A percentile compares a stretch with the other conserved stretches of the same genome.
phyloP scores from a whole-genome alignment of 2,113 vertebrate species.

The Chaetorhynchus papuensis region DNA sequence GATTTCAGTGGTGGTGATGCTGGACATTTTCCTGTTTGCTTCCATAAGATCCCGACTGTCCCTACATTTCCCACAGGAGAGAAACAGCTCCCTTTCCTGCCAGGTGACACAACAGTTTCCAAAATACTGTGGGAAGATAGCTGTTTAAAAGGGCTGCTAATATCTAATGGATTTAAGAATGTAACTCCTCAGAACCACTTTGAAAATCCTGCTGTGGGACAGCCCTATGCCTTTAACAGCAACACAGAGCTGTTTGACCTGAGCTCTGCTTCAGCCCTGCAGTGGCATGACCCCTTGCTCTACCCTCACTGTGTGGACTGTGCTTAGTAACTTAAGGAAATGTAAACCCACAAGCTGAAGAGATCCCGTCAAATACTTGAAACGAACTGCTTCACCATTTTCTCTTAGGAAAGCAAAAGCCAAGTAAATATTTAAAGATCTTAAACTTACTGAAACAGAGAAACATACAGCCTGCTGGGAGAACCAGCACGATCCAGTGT shows the following conservation, averaged over 20 bases:
- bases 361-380: neutral
- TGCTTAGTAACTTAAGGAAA: neutral
- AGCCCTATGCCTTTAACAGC: neutral
- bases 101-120: neutral
- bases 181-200: neutral
- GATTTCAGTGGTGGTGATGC: neutral
- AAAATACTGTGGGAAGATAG: neutral
- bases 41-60: fast-evolving
- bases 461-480: neutral
- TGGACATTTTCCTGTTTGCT: neutral
- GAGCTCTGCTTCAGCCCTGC: neutral
- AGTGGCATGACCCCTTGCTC: fast-evolving
- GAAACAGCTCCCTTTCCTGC: neutral
- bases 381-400: neutral
- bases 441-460: neutral
- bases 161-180: neutral
- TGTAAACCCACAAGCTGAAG: neutral
- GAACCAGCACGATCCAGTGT: fast-evolving
- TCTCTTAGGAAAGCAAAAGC: neutral
- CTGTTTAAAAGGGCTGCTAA: neutral
- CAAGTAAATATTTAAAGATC: conserved; percentile 12
- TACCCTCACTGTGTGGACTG: neutral
- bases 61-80: neutral
- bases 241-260: neutral
- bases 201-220: neutral